Evolutionary conservation across 2,113 vertebrate genomes (phyloP), one percentile per base, ranked within the genome.

Genomic region (Mixornis gularis): DNA sequence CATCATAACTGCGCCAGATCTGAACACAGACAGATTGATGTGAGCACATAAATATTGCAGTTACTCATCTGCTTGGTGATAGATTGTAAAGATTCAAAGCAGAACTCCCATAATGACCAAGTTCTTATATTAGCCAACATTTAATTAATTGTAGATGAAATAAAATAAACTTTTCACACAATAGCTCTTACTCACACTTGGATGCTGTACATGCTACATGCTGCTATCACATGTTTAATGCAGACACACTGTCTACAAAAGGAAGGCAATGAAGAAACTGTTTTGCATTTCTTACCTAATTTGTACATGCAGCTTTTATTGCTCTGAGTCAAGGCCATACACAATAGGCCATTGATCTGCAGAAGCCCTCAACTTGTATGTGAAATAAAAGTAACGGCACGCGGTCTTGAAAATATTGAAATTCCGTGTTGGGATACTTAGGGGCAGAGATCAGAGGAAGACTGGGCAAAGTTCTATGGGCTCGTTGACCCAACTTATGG

Each of bases 1-100:
- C 96, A 43, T 99, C 99, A 0, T 99, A 99, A 94, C 98, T 99
- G 87, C 98, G 98, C 99, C 99, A 99, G 90, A 99, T 99, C 99
- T 99, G 87, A 82, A 97, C n/a, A 10, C 62, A 70, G 55, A 85
- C 46, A 89, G 56, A 92, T 79, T 52, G 44, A 87, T 85, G 71
- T 0, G 11, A 51, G 26, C 27, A 38, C 34, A 46, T 81, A 71
- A 87, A 94, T 79, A 85, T 44, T 87, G 79, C 51, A 82, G 30
- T 70, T 79, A 77, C 64, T 85, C 81, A 68, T 73, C 77, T 78
- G 74, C 63, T 71, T 0, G 0, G 21, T 69, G 73, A 85, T 5
- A 79, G 43, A 86, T 76, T 3, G 1, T 7, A 68, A 85, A 70
- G 64, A 79, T 74, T 55, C 64, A 79, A 49, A 85, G 44, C 34